phyloP scores from a whole-genome alignment of 2,888 invertebrate species.

The Elaeidobius kamerunicus region DNA sequence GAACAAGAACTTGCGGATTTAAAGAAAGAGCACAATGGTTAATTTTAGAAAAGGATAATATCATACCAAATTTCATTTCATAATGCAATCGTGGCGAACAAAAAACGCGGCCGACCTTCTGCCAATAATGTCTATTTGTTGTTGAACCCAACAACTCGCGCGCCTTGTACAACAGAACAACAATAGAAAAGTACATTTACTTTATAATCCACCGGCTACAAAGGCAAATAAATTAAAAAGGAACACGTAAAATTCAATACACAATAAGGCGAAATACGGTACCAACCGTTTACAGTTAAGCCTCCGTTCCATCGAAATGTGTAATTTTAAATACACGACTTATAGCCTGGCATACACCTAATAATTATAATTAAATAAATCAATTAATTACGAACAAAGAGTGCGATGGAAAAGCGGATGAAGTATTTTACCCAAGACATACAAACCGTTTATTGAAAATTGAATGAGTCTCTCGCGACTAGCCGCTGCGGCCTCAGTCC shows the following conservation, averaged over 20 bases:
- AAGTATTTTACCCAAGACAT: neutral
- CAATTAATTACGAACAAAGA: constrained; percentile 8
- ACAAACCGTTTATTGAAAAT: constrained; percentile 1
- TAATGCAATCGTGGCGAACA: too few relatives aligned
- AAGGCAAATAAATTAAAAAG: constrained; percentile 3
- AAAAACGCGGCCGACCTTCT: too few relatives aligned
- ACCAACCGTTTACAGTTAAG: constrained; percentile 13
- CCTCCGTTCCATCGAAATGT: neutral
- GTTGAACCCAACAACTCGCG: too few relatives aligned
- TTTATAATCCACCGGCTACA: constrained; percentile 2
- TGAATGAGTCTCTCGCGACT: neutral
- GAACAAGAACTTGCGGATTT: too few relatives aligned
- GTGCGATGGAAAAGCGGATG: constrained; percentile 1
- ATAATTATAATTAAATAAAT: constrained; percentile 13
- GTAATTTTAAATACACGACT: constrained; percentile 1
- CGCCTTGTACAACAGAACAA: too few relatives aligned
- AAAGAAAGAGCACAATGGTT: too few relatives aligned
- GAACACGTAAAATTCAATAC: constrained; percentile 3
- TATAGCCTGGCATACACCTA: constrained; percentile 1
- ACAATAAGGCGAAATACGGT: constrained; percentile 20
- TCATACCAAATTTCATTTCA: too few relatives aligned
- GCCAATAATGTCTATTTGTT: too few relatives aligned
- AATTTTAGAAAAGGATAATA: too few relatives aligned
- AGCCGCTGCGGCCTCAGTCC: too few relatives aligned
- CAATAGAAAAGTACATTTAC: neutral